Evolutionary conservation across 2,797 vertebrate genomes (phyloP), one percentile per base, ranked within the genome.

Genomic region (Argyrosomus regius): DNA sequence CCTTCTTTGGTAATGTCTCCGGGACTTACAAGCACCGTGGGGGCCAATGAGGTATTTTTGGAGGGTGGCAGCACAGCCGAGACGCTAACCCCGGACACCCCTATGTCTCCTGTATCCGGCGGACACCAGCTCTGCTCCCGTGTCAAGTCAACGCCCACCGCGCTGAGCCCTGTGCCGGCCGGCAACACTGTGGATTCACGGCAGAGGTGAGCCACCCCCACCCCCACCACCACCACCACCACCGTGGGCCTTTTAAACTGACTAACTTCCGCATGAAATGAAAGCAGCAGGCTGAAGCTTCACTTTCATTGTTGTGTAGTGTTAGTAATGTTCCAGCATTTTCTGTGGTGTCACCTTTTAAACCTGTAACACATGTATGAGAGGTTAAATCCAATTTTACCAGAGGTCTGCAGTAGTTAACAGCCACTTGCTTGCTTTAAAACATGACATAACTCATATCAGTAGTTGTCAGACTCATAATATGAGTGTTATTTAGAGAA

Each of bases 1-100:
- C 79, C 94, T 62, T 81, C 86, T 76, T 67, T 81, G 80, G 87
- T 87, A 31, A 75, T 84, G 78, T 86, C 80, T n/a, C 80, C 90
- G 43, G 91, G 78, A 65, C 71, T 68, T 3, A 14, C 68, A 79
- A 48, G 58, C 48, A 74, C 53, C 24, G 72, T 84, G 3, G 93
- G 89, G 12, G 84, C 83, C 68, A 93, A 91, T 77, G 95, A 96
- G 41, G 94, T 93, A 63, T 94, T 95, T 79, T 77, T 92, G 78
- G 95, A 96, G 74, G 87, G 81, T 4, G 80, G 80, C 35, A 43
- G 72, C 50, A 77, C 68, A 84, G 91, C 64, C 59, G 95, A 95
- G 78, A 18, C 86, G 80, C 83, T 83, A 48, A 77, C 86, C 75
- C 82, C 91, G 68, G 90, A 94, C 67, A 88, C 90, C 81, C 87